Percentiles rank a stretch among this genome's conserved stretches.
These are phyloP conservation scores for Percina caprodes DNA, from an alignment of 2,113 vertebrate species.

Conservation along the genomic window DNA sequence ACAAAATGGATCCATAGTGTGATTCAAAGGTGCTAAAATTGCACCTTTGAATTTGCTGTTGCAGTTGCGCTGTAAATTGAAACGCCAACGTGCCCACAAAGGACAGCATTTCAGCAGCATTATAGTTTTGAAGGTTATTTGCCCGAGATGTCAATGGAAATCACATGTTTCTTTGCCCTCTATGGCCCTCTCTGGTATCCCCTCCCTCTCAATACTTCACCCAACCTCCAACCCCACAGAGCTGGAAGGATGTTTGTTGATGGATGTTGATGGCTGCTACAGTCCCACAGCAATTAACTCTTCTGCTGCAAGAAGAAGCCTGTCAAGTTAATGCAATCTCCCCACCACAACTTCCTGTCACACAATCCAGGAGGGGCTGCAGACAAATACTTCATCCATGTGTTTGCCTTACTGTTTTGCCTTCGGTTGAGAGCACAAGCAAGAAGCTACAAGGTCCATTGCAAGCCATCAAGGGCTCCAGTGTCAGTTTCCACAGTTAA, in stretches of 20 bases:
- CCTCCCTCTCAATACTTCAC: conserved; percentile 61
- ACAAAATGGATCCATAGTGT: background rate
- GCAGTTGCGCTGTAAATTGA: conserved; percentile 15
- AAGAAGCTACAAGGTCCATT: conserved; percentile 41
- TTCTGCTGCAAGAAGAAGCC: conserved; percentile 76
- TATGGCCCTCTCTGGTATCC: conserved; percentile 59
- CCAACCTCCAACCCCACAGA: conserved; percentile 73
- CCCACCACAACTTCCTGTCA: conserved; percentile 69
- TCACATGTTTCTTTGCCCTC: conserved; percentile 72
- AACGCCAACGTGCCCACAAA: conserved; percentile 22
- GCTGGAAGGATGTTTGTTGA: conserved; percentile 78
- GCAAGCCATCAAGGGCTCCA: conserved; percentile 41
- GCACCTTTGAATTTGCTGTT: too few species aligned
- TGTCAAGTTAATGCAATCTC: conserved; percentile 83
- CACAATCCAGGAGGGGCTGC: conserved; percentile 70
- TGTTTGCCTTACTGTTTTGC: conserved; percentile 80
- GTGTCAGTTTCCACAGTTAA: conserved; percentile 25
- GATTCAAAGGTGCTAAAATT: background rate
- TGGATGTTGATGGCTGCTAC: conserved; percentile 79
- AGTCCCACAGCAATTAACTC: conserved; percentile 86
- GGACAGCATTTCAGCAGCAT: conserved; percentile 49
- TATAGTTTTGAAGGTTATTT: conserved; percentile 77
- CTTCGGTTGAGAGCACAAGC: conserved; percentile 49
- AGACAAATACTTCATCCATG: conserved; percentile 77
- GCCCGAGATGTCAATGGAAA: conserved; percentile 74